Evolutionary conservation across 2,888 invertebrate species (phyloP), one percentile per base, ranked within the genome.

Genomic region (Andrena chrysosceles): DNA sequence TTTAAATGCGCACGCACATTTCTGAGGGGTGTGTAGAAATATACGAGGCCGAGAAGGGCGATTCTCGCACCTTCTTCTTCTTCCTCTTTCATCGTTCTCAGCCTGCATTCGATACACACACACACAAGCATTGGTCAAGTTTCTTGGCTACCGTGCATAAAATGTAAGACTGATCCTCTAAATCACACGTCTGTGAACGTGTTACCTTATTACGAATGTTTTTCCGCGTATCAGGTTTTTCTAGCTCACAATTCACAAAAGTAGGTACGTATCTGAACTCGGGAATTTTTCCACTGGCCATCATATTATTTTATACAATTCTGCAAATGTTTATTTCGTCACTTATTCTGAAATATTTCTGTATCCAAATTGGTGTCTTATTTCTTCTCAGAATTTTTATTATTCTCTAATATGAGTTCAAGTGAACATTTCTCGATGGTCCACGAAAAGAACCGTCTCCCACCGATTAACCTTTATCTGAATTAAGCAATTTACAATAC

Each of bases 1-100:
- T 90, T 87, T 86, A 81, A 84, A 83, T 84, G 83, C 83, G 78
- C 86, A 78, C 54, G 69, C 52, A 54, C 85, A 84, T 77, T 80
- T 84, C 79, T 84, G 76, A 72, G 74, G 59, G 60, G 73, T 48
- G 26, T 20, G 59, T 20, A 8, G 48, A 52, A 60, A 79, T 79
- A 69, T 74, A 74, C 63, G 69, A 67, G 71, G 56, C 71, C 54
- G 42, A n/a, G 80, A 56, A 42, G 52, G 64, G 2, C 68, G 56
- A 73, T 62, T 42, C 73, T 81, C 59, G 77, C 72, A 73, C 77
- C 73, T 59, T 69, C 64, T 56, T 31, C 60, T 66, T 56, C 56
- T n/a, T 16, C 60, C 16, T 67, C 29, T n/a, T 42, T 42, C 23
- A 23, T 23, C 56, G 56, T 59, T 52, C 35, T 26, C 33, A 3